Conservation (phyloP, 1,140 invertebrate genomes). For the Chlorops oryzae region DNA sequence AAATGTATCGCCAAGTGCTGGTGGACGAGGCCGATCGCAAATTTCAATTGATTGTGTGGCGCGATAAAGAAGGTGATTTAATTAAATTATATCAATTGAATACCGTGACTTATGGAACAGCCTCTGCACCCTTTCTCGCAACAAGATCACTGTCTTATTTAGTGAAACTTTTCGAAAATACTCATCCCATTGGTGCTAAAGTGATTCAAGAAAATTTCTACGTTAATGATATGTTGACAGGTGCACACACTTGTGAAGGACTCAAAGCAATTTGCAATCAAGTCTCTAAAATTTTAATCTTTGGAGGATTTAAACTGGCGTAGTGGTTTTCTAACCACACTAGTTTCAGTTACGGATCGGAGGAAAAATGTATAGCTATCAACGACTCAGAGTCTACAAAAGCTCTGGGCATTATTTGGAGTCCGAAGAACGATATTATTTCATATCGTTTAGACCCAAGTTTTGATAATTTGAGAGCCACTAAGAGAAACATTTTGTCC, state of each 20-base stretch:
- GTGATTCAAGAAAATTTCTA: constrained; percentile 49
- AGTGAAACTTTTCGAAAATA: constrained; percentile 25
- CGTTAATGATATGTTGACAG: too few species aligned
- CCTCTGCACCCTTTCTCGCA: constrained; percentile 40
- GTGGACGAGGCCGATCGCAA: constrained; percentile 16
- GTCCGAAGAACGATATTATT: constrained; percentile 21
- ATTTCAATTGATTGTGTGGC: constrained; percentile 45
- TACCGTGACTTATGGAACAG: constrained; percentile 28
- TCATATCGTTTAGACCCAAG: constrained; percentile 10
- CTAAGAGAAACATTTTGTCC: too few species aligned
- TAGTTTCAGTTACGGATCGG: background rate
- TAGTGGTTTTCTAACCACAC: background rate
- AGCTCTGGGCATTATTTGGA: constrained; percentile 26
- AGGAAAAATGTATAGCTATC: background rate
- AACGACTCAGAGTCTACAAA: background rate
- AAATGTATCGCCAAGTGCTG: constrained; percentile 34
- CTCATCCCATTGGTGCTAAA: constrained; percentile 21
- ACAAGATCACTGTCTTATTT: too few species aligned
- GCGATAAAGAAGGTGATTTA: constrained; percentile 17
- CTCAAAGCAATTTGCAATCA: background rate
- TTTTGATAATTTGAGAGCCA: too few species aligned
- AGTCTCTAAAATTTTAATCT: background rate
- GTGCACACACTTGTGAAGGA: constrained; percentile 20
- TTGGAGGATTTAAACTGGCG: background rate
- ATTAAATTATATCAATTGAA: constrained; percentile 17